Conservation (phyloP, 2,797 vertebrate species). For the Sparus aurata region DNA sequence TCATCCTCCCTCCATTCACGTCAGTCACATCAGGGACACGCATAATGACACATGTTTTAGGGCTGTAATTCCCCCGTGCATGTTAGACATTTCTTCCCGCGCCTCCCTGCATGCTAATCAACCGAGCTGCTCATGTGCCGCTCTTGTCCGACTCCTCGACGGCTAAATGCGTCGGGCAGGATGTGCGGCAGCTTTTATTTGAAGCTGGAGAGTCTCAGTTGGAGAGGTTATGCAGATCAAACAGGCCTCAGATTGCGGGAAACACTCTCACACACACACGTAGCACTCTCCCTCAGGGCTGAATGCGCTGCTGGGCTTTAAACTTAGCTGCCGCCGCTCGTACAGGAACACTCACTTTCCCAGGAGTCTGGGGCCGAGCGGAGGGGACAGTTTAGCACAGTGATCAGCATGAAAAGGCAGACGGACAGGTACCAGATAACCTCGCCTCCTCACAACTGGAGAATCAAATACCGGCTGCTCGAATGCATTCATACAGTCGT, state of each 20-base stretch:
- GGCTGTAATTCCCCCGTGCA: slow-evolving; percentile 67
- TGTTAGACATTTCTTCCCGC: slow-evolving; percentile 69
- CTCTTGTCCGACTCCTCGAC: slow-evolving; percentile 10
- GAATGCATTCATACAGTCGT: neutral
- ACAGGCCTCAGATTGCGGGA: slow-evolving; percentile 32
- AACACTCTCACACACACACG: slow-evolving; percentile 1
- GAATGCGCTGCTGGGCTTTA: slow-evolving; percentile 13
- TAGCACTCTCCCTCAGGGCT: neutral
- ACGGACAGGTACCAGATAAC: neutral
- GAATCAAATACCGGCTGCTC: neutral
- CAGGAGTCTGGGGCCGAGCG: slow-evolving; percentile 13
- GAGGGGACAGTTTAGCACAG: neutral
- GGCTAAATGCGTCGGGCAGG: slow-evolving; percentile 28
- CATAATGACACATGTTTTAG: slow-evolving; percentile 75
- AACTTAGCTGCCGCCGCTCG: slow-evolving; percentile 22
- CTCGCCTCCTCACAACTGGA: neutral
- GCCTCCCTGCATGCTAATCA: slow-evolving; percentile 61
- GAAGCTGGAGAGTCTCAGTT: slow-evolving; percentile 19
- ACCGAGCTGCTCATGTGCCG: slow-evolving; percentile 35
- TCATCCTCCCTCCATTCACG: slow-evolving; percentile 59
- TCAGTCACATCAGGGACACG: slow-evolving; percentile 61
- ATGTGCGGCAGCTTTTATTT: slow-evolving; percentile 20
- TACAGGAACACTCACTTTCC: slow-evolving; percentile 6
- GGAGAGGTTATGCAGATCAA: slow-evolving; percentile 44
- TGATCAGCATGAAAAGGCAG: neutral